Evolutionary conservation across 2,888 invertebrate genomes (phyloP).

Genomic region (Coenonympha arcania): DNA sequence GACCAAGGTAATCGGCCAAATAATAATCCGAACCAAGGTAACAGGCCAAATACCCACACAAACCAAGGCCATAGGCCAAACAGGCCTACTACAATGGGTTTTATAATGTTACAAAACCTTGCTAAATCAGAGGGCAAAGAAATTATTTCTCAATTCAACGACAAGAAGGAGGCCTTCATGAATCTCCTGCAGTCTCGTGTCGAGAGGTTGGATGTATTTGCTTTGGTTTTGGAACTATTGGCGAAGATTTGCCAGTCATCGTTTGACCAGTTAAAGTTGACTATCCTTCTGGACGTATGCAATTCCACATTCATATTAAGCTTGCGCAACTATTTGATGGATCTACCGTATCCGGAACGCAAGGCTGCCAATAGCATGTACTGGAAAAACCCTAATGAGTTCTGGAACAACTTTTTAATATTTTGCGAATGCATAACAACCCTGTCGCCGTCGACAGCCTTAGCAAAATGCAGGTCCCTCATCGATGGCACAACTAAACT

Average conservation of each 20-base stretch:
- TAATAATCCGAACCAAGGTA: background rate
- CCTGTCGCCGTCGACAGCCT: conserved; percentile 48
- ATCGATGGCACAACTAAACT: conserved; percentile 43
- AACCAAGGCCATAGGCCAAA: background rate
- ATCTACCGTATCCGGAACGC: conserved; percentile 42
- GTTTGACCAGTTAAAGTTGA: conserved; percentile 48
- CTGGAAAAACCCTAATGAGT: conserved; percentile 48
- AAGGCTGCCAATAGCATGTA: conserved; percentile 39
- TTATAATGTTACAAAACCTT: conserved; percentile 46
- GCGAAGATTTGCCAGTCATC: conserved; percentile 50
- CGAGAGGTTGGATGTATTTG: conserved; percentile 45
- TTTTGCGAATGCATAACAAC: conserved; percentile 52
- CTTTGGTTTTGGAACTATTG: conserved; percentile 54
- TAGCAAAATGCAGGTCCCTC: conserved; percentile 47
- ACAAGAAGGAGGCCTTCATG: conserved; percentile 44
- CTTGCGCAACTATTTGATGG: conserved; percentile 48
- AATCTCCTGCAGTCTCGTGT: conserved; percentile 43
- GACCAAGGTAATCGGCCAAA: background rate
- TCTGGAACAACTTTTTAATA: conserved; percentile 51
- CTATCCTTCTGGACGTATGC: conserved; percentile 48
- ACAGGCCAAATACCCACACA: background rate
- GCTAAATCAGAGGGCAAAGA: conserved; percentile 44
- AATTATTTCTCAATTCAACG: conserved; percentile 45
- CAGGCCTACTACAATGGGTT: conserved; percentile 30
- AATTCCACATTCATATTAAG: conserved; percentile 47